Evolutionary conservation across 2,797 vertebrate genomes (phyloP).

Genomic region (Sebastes trivittatus): DNA sequence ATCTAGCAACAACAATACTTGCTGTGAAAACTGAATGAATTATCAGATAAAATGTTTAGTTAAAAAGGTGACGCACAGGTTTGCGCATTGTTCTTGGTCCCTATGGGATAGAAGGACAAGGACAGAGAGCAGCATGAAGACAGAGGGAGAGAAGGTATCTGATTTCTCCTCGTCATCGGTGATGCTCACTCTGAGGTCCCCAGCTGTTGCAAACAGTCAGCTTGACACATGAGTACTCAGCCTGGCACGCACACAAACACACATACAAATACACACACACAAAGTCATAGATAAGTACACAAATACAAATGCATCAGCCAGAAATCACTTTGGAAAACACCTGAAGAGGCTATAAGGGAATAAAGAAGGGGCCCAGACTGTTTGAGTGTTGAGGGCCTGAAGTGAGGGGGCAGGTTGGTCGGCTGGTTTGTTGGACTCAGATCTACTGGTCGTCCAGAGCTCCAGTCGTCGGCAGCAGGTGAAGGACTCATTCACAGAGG

Average conservation of each 20-base stretch:
- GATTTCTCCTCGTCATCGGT: constrained; percentile 68
- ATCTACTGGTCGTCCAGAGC: neutral
- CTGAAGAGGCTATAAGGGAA: constrained; percentile 17
- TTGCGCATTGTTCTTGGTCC: neutral
- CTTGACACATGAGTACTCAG: constrained; percentile 61
- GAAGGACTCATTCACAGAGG: constrained; percentile 39
- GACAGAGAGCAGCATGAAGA: constrained; percentile 14
- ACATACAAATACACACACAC: constrained; percentile 24
- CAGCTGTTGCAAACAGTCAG: constrained; percentile 83
- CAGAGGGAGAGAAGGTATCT: constrained; percentile 58
- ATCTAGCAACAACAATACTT: neutral
- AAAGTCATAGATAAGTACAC: constrained; percentile 35
- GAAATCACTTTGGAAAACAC: constrained; percentile 46
- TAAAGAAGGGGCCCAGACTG: constrained; percentile 2
- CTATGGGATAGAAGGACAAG: neutral
- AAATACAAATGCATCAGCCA: constrained; percentile 22
- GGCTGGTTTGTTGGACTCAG: constrained; percentile 12
- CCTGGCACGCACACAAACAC: constrained; percentile 41
- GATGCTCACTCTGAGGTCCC: constrained; percentile 48
- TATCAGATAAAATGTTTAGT: neutral
- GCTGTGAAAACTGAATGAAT: neutral
- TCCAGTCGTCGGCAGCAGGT: constrained; percentile 26
- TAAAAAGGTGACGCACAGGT: neutral
- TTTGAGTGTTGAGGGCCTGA: neutral
- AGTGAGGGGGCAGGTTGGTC: constrained; percentile 15